These are phyloP conservation scores for Collichthys lucidus DNA, from an alignment of 2,113 vertebrate genomes.

Conservation along the genomic window DNA sequence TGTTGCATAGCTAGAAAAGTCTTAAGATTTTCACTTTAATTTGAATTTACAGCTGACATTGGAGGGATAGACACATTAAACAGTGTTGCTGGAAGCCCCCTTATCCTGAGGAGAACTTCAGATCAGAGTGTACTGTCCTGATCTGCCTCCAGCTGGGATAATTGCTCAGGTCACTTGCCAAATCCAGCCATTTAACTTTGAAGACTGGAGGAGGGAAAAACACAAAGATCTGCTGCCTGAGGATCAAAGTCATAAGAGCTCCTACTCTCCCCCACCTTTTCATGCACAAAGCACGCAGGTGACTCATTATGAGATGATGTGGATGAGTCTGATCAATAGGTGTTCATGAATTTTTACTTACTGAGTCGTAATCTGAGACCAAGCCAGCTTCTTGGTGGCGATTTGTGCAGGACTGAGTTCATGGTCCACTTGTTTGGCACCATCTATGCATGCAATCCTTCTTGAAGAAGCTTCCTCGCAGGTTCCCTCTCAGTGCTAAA, in stretches of 20 bases:
- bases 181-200: slow-evolving; percentile 60
- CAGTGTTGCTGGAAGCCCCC: background rate
- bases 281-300: slow-evolving; percentile 5
- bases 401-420: slow-evolving; percentile 83
- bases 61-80: slow-evolving; percentile 8
- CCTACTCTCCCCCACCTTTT: too few species aligned
- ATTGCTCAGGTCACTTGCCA: slow-evolving; percentile 61
- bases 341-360: slow-evolving; percentile 73
- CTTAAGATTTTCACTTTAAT: slow-evolving; percentile 22
- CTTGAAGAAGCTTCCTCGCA: slow-evolving; percentile 5
- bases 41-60: slow-evolving; percentile 28
- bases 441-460: slow-evolving; percentile 66
- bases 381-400: slow-evolving; percentile 83
- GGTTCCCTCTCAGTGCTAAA: background rate
- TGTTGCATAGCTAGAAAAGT: background rate
- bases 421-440: slow-evolving; percentile 86
- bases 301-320: background rate
- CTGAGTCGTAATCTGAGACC: slow-evolving; percentile 78
- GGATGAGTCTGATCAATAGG: background rate
- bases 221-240: slow-evolving; percentile 46
- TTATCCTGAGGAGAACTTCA: slow-evolving; percentile 25
- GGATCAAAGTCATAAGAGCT: slow-evolving; percentile 35
- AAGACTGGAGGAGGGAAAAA: slow-evolving; percentile 17
- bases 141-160: slow-evolving; percentile 52
- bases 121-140: slow-evolving; percentile 39